These are phyloP conservation scores for Pediacus dermestoides DNA, from an alignment of 2,888 invertebrate species.

Conservation along the genomic window DNA sequence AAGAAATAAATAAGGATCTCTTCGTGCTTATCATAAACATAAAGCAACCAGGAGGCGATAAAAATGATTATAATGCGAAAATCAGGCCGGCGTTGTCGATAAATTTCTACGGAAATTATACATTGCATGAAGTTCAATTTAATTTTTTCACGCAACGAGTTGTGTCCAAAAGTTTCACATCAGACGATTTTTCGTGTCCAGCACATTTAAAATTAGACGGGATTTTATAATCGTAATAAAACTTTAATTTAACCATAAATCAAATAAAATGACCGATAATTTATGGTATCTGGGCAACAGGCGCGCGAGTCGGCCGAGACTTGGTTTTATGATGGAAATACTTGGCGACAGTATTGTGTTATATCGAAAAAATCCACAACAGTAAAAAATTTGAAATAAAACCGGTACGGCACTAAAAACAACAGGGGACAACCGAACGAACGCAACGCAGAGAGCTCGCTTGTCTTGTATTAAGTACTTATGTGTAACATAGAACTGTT, in stretches of 20 bases:
- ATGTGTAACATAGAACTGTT: slow-evolving; percentile 12
- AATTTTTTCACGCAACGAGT: too few species aligned
- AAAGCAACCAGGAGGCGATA: too few species aligned
- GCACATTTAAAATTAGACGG: slow-evolving; percentile 5
- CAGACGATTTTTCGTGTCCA: too few species aligned
- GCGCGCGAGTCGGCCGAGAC: slow-evolving; percentile 13
- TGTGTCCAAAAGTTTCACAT: too few species aligned
- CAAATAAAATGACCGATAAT: slow-evolving; percentile 31
- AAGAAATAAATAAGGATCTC: slow-evolving; percentile 5
- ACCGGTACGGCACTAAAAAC: slow-evolving; percentile 11
- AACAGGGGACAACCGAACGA: slow-evolving; percentile 16
- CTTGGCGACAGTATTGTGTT: slow-evolving; percentile 15
- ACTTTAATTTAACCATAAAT: slow-evolving; percentile 31
- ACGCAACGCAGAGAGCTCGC: too few species aligned
- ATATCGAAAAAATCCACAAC: slow-evolving; percentile 8
- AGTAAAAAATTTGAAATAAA: too few species aligned
- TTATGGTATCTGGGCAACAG: slow-evolving; percentile 24
- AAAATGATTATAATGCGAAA: slow-evolving; percentile 6
- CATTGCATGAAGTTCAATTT: slow-evolving; percentile 1
- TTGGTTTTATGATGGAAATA: slow-evolving; percentile 20
- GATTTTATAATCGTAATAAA: slow-evolving; percentile 28
- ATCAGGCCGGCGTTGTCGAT: slow-evolving; percentile 1
- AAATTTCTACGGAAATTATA: slow-evolving; percentile 1
- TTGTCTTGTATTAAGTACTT: neutral
- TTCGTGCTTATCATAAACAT: neutral